Evolutionary conservation across 1,140 invertebrate genomes (phyloP).

Genomic region (Charaxes varanes): DNA sequence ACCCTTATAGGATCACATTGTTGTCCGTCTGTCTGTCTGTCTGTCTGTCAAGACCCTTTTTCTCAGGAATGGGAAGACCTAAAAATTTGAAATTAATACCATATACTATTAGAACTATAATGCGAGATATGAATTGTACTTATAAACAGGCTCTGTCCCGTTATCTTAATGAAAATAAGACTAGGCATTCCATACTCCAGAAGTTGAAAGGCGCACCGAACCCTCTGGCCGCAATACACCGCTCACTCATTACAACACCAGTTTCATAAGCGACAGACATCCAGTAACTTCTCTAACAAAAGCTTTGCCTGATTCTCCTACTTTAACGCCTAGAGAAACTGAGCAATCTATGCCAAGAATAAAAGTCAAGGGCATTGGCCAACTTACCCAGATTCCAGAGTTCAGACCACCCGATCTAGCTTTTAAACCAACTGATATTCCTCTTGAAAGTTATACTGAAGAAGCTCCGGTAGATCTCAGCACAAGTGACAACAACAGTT

Average conservation of each 20-base stretch:
- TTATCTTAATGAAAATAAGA: no score
- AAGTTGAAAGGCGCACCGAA: conserved; percentile 55
- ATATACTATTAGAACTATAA: no score
- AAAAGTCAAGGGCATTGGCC: conserved; percentile 78
- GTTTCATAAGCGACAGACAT: conserved; percentile 55
- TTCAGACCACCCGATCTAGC: conserved; percentile 59
- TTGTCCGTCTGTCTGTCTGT: no score
- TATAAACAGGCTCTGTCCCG: no score
- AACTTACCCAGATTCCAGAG: conserved; percentile 74
- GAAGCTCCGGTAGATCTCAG: conserved; percentile 84
- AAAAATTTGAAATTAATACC: no score
- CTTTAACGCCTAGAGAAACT: conserved; percentile 39
- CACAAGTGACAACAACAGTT: conserved; percentile 74
- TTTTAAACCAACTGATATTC: conserved; percentile 46
- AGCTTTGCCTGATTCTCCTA: conserved; percentile 38
- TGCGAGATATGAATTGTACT: no score
- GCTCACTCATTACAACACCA: conserved; percentile 67
- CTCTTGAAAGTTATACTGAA: conserved; percentile 53
- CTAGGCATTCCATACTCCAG: conserved; percentile 57
- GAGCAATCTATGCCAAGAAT: conserved; percentile 70
- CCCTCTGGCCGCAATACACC: conserved; percentile 55
- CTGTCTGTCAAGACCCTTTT: no score
- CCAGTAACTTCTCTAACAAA: conserved; percentile 48
- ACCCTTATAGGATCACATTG: no score
- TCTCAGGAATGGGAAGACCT: no score